Evolutionary conservation across 2,888 invertebrate genomes (phyloP), one percentile per base, ranked within the genome.

Genomic region (Palloptera scutellata): DNA sequence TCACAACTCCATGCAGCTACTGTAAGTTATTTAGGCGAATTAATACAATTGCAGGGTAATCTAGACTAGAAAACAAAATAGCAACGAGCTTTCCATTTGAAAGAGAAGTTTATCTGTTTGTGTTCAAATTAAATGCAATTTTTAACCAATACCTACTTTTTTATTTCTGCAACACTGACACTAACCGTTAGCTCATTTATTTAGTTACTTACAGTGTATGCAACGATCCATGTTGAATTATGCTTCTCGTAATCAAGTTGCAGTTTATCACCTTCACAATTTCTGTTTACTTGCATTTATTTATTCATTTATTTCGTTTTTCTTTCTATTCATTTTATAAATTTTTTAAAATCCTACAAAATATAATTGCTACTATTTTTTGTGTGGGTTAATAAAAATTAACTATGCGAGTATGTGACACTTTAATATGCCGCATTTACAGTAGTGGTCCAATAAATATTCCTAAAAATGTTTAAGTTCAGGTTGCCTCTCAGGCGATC

Each of bases 1-100:
- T 10, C 52, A 19, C n/a, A 54, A 20, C 45, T 53, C 40, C 4
- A 12, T 11, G 51, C 43, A 48, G 69, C 69, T 69, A 69, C 69
- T 63, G 69, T 69, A 52, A 40, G 51, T 60, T 48, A 59, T 63
- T 65, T 68, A 53, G 52, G 42, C 61, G 61, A 68, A 68, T 68
- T 68, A 68, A 55, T 43, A 55, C 61, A 65, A 68, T 68, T 68
- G 68, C 68, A 19, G 12, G 19, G 63, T 51, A 66, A 66, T 66
- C 66, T 53, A 66, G 17, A 59, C 15, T 15, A 13, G 48, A n/a
- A 15, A 30, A 2, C 30, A 30, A 30, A 30, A 30, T 4, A 30
- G 3, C 30, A 30, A 30, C 6, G 30, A 30, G 30, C 30, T 30
- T 4, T 30, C 30, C 30, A 30, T 30, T 48, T 48, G 12, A 4